Base-by-base conservation (phyloP, 2,113 vertebrate genomes). In the Tympanuchus pallidicinctus region DNA sequence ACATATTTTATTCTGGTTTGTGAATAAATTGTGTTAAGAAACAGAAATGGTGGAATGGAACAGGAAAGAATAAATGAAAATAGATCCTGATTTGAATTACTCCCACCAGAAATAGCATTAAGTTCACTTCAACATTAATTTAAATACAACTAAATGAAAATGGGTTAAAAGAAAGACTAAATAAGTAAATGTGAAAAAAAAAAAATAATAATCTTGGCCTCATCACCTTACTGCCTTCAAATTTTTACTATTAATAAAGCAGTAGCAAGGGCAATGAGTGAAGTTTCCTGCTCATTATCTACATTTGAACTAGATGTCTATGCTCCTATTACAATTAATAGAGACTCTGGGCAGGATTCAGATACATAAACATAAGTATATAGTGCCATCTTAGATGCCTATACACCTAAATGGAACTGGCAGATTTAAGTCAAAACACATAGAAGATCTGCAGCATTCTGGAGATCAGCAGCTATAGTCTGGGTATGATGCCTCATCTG, bases 321-420 rank as follows among this genome's bases (percentile, higher is more conserved):
- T 48, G 8, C 22, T 87, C 30, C 25, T 72, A 14, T 72, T 79
- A 65, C 87, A 93, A 93, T 91, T 84, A 88, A 25, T n/a, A 77
- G 81, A 78, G 84, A 94, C 84, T 89, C 48, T 82, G 43, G 63
- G n/a, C 17, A 84, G 34, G 16, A 93, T 87, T 96, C 36, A 85
- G 59, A 78, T 64, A 47, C 22, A 82, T 82, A 82, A 92, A 91
- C 74, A 84, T 4, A 11, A 43, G 17, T 71, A 78, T 67, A 75
- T 87, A 48, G 70, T 85, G 43, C 47, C 47, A 75, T 61, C 84
- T 87, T 43, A 69, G 57, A 72, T 78, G 61, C 38, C 65, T 87
- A 14, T 43, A 52, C 74, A 89, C 38, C 54, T 93, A 93, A 95
- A 93, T 59, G 71, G 66, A 94, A 36, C 59, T 95, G 94, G 78